A percentile compares a stretch with the other conserved stretches of the same genome.
Evolutionary conservation across 2,113 vertebrate species (phyloP).

Genomic region (Proterorhinus semilunaris): DNA sequence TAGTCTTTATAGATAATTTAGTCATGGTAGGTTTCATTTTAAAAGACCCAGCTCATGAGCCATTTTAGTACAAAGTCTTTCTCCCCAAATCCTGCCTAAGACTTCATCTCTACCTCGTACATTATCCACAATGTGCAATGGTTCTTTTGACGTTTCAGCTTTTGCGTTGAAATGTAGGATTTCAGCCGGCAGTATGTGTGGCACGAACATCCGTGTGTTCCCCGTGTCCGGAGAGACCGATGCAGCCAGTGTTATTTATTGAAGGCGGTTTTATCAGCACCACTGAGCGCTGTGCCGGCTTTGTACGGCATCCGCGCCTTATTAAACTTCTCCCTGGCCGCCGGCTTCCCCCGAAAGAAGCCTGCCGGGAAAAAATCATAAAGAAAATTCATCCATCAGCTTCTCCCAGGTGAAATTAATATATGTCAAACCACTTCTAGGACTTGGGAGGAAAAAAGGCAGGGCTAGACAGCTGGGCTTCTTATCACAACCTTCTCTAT

Average conservation of each 20-base stretch:
- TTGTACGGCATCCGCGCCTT: conserved; percentile 74
- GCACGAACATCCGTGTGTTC: conserved; percentile 32
- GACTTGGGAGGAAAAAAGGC: neutral
- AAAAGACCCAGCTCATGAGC: no score
- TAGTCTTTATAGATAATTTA: no score
- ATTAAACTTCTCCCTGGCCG: conserved; percentile 80
- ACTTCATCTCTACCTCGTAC: no score
- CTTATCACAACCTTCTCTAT: no score
- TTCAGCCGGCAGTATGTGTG: conserved; percentile 5
- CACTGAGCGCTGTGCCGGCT: conserved; percentile 65
- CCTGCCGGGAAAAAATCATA: conserved; percentile 64
- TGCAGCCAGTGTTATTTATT: conserved; percentile 76
- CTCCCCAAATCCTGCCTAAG: no score
- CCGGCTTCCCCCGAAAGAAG: conserved; percentile 69
- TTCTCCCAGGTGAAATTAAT: conserved; percentile 82
- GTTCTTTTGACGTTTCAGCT: neutral
- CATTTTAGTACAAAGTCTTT: no score
- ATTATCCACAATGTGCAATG: conserved; percentile 9
- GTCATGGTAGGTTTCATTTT: no score
- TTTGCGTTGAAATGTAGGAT: conserved; percentile 4
- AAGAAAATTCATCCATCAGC: conserved; percentile 82
- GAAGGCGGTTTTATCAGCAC: conserved; percentile 76
- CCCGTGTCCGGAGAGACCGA: conserved; percentile 49
- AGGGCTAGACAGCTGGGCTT: neutral
- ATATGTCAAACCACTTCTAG: conserved; percentile 77